phyloP scores from a whole-genome alignment of 2,797 vertebrate species.

The Platyrinchus mystaceus region DNA sequence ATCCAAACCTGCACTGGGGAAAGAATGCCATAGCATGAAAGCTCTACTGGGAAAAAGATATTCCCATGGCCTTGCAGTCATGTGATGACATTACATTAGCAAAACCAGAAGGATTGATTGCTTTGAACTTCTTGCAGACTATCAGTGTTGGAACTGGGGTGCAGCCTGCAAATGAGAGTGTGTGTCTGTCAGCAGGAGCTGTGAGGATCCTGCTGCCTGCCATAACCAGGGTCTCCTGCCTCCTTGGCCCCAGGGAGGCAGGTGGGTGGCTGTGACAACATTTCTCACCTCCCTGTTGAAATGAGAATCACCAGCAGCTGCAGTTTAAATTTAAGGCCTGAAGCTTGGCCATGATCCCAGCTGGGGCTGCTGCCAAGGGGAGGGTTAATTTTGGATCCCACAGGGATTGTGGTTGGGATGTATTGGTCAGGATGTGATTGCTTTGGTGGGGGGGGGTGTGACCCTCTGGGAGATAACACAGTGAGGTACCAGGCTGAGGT shows the following conservation, averaged over 20 bases:
- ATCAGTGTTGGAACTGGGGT: rapidly evolving
- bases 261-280: background rate
- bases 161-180: background rate
- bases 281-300: background rate
- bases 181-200: background rate
- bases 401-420: too few relatives aligned
- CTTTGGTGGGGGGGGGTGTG: too few relatives aligned
- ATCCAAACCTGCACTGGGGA: background rate
- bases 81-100: background rate
- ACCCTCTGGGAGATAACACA: too few relatives aligned
- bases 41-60: background rate
- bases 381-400: too few relatives aligned
- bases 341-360: background rate
- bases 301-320: background rate
- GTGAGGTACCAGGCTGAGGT: too few relatives aligned
- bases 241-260: background rate
- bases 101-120: background rate
- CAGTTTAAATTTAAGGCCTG: background rate
- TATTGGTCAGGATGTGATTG: too few relatives aligned
- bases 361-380: too few relatives aligned
- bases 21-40: background rate
- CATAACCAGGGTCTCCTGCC: background rate
- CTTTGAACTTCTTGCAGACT: background rate
- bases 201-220: background rate
- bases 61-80: background rate